Evolutionary conservation across 2,797 vertebrate genomes (phyloP).

Genomic region (Hafferia zeledoni): DNA sequence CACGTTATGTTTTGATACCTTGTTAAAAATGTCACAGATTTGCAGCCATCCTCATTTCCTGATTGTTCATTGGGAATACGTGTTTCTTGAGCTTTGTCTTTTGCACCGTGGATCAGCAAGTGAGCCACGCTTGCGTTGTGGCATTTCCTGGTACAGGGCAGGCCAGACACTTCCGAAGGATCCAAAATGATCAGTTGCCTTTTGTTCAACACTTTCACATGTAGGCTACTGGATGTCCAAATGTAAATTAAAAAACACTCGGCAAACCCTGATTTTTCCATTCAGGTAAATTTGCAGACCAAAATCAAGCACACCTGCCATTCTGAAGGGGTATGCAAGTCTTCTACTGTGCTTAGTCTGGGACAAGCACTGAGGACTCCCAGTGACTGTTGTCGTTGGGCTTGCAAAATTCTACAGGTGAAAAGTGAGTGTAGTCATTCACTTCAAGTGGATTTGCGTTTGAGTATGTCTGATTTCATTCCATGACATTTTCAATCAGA

Average conservation of each 20-base stretch:
- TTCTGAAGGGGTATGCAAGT: background rate
- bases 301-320: background rate
- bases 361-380: background rate
- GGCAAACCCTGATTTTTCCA: background rate
- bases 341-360: background rate
- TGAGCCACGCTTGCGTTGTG: background rate
- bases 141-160: background rate
- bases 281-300: background rate
- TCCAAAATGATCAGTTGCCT: background rate
- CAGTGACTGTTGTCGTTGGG: background rate
- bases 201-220: background rate
- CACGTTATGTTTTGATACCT: background rate
- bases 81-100: background rate
- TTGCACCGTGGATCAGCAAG: background rate
- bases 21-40: background rate
- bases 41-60: background rate
- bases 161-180: background rate
- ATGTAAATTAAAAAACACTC: background rate
- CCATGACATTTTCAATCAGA: background rate
- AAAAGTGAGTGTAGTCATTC: background rate
- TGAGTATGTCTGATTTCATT: background rate
- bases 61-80: background rate
- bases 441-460: background rate
- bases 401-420: background rate
- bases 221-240: background rate